Base-by-base conservation (phyloP, 2,888 invertebrate genomes). In the Anagyrus pseudococci region DNA sequence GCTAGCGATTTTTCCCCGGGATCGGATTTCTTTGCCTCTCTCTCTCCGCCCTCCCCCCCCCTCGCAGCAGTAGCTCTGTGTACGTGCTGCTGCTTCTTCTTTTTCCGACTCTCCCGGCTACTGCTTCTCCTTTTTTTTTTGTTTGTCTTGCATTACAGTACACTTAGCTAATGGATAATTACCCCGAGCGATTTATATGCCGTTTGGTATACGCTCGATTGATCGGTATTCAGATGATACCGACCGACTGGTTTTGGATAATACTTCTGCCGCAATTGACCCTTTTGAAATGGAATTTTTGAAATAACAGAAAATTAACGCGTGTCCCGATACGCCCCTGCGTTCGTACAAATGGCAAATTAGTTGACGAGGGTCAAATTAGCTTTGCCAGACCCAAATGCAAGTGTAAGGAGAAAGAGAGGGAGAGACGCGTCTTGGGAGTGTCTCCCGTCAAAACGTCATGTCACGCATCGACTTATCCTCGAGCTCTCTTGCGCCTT, bases 391-490 rank as follows among this genome's bases (percentile, higher is more conserved):
- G n/a, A n/a, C n/a, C 29, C 29, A 29, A 29, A 29, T 29, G 6
- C 10, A 29, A 10, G 4, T 29, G 4, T 10, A 10, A 4, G 29
- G 29, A 29, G 29, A 29, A 4, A 29, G 29, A 7, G 10, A 10
- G 29, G 10, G 29, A 29, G 29, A n/a, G n/a, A n/a, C n/a, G n/a
- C n/a, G n/a, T n/a, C n/a, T n/a, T n/a, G n/a, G n/a, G n/a, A 29
- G 29, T 29, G 4, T 7, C 4, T 29, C 49, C 29, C 23, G 61
- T 61, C 56, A 61, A 56, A 61, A 56, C 41, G 61, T 61, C 61
- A 61, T 61, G 61, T 61, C 50, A 50, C 33, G 61, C 43, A 61
- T 50, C 61, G 56, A 56, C 61, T 61, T 61, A 61, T 44, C 54
- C 55, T 43, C 29, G 54, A 60, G 54, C 60, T 60, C 48, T 26